Evolutionary conservation across 1,140 invertebrate species (phyloP), one percentile per base, ranked within the genome.

Genomic region (Diachasmimorpha longicaudata): DNA sequence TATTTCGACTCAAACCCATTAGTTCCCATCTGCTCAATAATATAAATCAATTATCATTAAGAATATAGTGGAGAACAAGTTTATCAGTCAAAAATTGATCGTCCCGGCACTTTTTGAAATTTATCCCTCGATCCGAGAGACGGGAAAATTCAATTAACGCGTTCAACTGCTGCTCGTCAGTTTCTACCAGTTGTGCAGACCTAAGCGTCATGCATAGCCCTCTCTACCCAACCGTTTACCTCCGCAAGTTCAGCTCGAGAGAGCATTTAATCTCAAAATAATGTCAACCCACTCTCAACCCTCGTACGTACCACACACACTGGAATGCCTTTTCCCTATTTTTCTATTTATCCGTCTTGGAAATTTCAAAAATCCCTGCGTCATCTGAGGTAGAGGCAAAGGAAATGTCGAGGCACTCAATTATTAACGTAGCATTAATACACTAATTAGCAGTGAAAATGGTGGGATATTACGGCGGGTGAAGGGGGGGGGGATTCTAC

Each of bases 61-160:
- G 4, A 42, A 42, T 1, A 42, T 9, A 42, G 11, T 4, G 9
- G 9, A 42, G 13, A 9, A 42, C 9, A 6, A 42, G 2, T 31
- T 31, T 31, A 3, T 31, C 4, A 39, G 10, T 11, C 9, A 42
- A 42, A 42, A 42, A 42, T 42, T 42, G 3, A 1, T 13, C 13
- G 39, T 42, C 13, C 11, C 19, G 25, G 44, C 55, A 37, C 70
- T 70, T 55, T 52, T 70, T 23, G 37, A 13, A 48, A 46, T 39
- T 39, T 70, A 72, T 70, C 58, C 72, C 72, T 78, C 70, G 42
- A 44, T 71, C 69, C 37, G 14, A 52, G 48, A 52, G 48, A 52
- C 48, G 48, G 48, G 80, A 77, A 83, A 82, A 83, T 84, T 83
- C 81, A 83, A 83, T 84, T 84, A 83, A 79, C 80, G 78, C 77